A percentile compares a stretch with the other conserved stretches of the same genome.
These are phyloP conservation scores for Meteorus sp. DNA, from an alignment of 1,140 invertebrate species.

Conservation along the genomic window DNA sequence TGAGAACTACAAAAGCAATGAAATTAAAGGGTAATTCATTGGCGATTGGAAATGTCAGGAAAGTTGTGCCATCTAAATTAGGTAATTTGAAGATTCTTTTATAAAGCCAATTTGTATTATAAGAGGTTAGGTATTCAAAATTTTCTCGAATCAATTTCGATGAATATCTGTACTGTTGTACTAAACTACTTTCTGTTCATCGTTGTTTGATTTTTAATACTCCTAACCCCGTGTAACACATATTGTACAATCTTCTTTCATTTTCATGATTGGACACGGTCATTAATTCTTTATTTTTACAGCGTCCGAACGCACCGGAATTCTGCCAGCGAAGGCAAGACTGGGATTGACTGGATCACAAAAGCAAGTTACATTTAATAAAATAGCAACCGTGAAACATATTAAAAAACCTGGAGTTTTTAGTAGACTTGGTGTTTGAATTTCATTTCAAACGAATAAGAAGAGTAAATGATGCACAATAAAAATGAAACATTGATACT, in stretches of 20 bases:
- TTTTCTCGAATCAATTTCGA: too few relatives aligned
- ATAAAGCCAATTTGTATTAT: conserved; percentile 3
- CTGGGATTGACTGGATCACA: conserved; percentile 35
- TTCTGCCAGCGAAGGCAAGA: conserved; percentile 52
- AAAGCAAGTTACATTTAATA: conserved; percentile 57
- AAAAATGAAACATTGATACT: too few relatives aligned
- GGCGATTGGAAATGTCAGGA: conserved; percentile 22
- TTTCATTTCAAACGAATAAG: conserved; percentile 15
- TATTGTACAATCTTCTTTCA: background rate
- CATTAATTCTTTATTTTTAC: conserved; percentile 30
- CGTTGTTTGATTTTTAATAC: too few relatives aligned
- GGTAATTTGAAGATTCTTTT: conserved; percentile 36
- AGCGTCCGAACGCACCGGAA: conserved; percentile 49
- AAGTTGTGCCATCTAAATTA: conserved; percentile 42
- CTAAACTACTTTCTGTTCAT: too few relatives aligned
- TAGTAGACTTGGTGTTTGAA: conserved; percentile 53
- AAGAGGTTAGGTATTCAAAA: background rate
- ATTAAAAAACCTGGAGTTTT: conserved; percentile 52
- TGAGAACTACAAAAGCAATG: conserved; percentile 40
- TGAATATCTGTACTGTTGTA: too few relatives aligned
- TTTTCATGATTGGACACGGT: background rate
- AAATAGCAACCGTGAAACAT: conserved; percentile 42
- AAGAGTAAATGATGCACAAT: too few relatives aligned
- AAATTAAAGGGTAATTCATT: conserved; percentile 27
- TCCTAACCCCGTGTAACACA: too few relatives aligned